Evolutionary conservation across 2,797 vertebrate species (phyloP).

Genomic region (Anabacerthia variegaticeps): DNA sequence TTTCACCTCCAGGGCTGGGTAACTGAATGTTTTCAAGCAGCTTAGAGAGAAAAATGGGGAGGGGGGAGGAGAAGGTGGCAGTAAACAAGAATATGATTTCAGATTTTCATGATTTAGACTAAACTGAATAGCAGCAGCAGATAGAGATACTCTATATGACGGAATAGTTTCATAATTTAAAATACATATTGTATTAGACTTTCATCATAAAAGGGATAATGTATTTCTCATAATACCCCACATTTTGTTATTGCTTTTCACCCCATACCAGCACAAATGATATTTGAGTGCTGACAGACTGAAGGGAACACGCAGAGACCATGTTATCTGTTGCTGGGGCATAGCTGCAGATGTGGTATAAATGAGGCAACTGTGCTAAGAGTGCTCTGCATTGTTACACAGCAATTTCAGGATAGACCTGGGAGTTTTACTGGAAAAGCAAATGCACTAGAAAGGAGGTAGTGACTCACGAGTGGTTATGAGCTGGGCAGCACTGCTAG

Average conservation of each 20-base stretch:
- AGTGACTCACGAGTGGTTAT: neutral
- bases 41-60: neutral
- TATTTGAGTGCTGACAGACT: neutral
- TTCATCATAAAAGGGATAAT: neutral
- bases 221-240: neutral
- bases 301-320: neutral
- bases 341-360: neutral
- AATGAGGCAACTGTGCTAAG: neutral
- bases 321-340: neutral
- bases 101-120: constrained; percentile 11
- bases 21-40: constrained; percentile 66
- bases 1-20: constrained; percentile 73
- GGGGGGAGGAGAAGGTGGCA: neutral
- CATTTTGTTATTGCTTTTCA: neutral
- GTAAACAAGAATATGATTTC: constrained; percentile 53
- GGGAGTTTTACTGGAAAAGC: neutral
- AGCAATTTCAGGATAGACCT: neutral
- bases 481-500: neutral
- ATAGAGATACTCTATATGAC: neutral
- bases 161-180: constrained; percentile 22
- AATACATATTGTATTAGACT: neutral
- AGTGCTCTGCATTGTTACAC: neutral
- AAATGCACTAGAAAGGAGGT: neutral
- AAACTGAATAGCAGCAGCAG: neutral
- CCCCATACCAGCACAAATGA: neutral